Conservation (phyloP, 2,113 vertebrate species). For the Pholis gunnellus region DNA sequence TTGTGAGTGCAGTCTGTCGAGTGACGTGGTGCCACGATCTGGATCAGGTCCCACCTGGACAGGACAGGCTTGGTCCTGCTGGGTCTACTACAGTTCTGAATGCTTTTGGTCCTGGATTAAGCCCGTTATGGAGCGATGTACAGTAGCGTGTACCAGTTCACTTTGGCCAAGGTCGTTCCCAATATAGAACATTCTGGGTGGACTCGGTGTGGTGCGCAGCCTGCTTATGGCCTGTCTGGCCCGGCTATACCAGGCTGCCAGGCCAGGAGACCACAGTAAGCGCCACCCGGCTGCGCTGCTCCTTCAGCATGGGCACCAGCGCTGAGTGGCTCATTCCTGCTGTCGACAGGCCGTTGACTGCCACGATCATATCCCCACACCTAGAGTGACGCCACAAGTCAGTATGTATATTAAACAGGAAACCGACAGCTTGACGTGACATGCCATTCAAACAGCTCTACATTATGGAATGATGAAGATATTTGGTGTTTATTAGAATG, state of each 20-base stretch:
- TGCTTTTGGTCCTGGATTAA: conserved; percentile 80
- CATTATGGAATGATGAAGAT: neutral
- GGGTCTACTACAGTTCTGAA: conserved; percentile 68
- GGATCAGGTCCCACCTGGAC: conserved; percentile 67
- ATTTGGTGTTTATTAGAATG: neutral
- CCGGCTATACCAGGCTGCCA: conserved; percentile 89
- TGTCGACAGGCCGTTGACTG: conserved; percentile 94
- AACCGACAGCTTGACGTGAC: neutral
- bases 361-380: conserved; percentile 99
- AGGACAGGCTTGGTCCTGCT: conserved; percentile 66
- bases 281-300: conserved; percentile 95
- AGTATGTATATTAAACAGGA: conserved; percentile 12
- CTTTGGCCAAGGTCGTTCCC: conserved; percentile 73
- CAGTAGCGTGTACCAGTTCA: conserved; percentile 67
- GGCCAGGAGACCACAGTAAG: conserved; percentile 98
- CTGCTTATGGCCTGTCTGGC: conserved; percentile 20
- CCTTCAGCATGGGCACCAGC: conserved; percentile 97
- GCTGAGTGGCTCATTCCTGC: conserved; percentile 99
- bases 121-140: conserved; percentile 73
- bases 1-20: conserved; percentile 67
- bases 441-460: neutral
- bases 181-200: conserved; percentile 69
- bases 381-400: conserved; percentile 77
- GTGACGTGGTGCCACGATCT: conserved; percentile 75
- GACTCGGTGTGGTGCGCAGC: conserved; percentile 46